Base-by-base conservation (phyloP, 1,140 invertebrate species). In the Pogonomyrmex barbatus region DNA sequence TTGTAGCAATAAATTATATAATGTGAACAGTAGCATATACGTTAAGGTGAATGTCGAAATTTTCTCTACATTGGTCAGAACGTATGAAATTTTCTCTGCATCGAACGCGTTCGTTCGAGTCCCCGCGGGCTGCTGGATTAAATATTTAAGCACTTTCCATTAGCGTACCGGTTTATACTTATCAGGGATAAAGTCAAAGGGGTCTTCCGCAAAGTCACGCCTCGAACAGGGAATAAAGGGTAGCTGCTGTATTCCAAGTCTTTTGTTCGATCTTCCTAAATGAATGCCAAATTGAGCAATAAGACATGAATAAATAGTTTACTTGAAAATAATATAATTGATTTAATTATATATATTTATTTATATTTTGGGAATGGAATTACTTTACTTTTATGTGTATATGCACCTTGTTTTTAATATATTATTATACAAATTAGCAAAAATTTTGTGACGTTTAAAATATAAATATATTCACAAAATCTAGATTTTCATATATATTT, bases 71-170 rank as follows among this genome's bases (percentile, higher is more conserved):
- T 12, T 45, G 62, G 67, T 82, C 67, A 73, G 67, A 45, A 68
- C 58, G 63, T 68, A 67, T 81, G 36, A 54, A 33, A 76, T 71
- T 39, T 71, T 45, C 39, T 73, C 79, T 42, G 56, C 60, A 33
- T 79, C 47, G 62, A 54, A 58, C 58, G 73, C 65, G 14, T 52
- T 75, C 60, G 52, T 39, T 58, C 30, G 85, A 65, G 86, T 90
- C 90, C 85, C 89, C 87, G 88, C 89, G 89, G 92, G 70, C 87
- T 83, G 88, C 68, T 86, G 87, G 87, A 94, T 94, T 89, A 94
- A 94, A 93, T 93, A 94, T 94, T 94, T 91, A 94, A 92, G 90
- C 88, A 93, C 91, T 94, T 93, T 94, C 93, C 94, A 94, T 94
- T 94, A 94, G 93, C 92, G 91, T 88, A 88, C 88, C 90, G 93